These are phyloP conservation scores for Metacarcinus magister DNA, from an alignment of 2,888 invertebrate species.

Conservation along the genomic window DNA sequence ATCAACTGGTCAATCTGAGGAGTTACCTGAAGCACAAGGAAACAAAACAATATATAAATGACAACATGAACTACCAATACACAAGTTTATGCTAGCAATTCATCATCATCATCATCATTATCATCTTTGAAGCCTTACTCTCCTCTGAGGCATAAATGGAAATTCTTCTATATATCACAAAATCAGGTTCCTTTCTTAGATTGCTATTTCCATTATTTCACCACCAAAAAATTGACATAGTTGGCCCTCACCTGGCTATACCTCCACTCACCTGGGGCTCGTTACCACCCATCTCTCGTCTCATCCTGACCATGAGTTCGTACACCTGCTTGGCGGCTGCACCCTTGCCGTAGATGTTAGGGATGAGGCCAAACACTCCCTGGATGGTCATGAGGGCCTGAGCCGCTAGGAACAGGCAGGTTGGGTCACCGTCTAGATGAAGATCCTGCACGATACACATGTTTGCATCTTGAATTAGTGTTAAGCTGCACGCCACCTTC, in stretches of 20 bases:
- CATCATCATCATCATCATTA: background rate
- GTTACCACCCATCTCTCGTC: constrained; percentile 87
- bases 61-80: too few species aligned
- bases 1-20: constrained; percentile 94
- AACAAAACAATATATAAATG: background rate
- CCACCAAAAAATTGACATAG: background rate
- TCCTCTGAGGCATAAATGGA: background rate
- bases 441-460: constrained; percentile 88
- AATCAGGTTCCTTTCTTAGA: background rate
- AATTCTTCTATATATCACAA: background rate
- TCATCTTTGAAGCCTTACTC: background rate
- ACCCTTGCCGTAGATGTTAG: constrained; percentile 95
- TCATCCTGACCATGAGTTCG: constrained; percentile 92
- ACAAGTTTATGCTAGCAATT: background rate
- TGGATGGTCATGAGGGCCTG: constrained; percentile 94
- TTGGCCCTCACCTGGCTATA: too few species aligned
- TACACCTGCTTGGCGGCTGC: constrained; percentile 94
- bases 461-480: too few species aligned
- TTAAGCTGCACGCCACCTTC: too few species aligned
- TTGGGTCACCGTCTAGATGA: constrained; percentile 94
- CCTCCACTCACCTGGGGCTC: constrained; percentile 85
- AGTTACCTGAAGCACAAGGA: constrained; percentile 83
- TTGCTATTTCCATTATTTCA: background rate
- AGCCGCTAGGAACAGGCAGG: constrained; percentile 93
- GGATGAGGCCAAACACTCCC: constrained; percentile 94